Evolutionary conservation across 1,140 invertebrate genomes (phyloP), one percentile per base, ranked within the genome.

Genomic region (Himalopsyche phryganea): DNA sequence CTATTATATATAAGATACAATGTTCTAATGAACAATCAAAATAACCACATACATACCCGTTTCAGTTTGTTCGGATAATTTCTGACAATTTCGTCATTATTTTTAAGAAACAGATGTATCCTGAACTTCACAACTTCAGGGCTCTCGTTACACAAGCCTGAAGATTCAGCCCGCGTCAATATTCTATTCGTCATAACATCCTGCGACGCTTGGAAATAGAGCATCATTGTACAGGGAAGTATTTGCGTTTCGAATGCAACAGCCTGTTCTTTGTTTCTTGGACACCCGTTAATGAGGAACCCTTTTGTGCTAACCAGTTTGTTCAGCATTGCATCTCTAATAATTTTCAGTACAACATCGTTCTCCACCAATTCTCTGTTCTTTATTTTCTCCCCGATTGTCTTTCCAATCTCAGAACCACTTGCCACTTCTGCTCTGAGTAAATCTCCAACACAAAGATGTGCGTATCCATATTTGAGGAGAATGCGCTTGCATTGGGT

Each of bases 341-440:
- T 71, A 23, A 77, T 63, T 28, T 28, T 28, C 23, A 28, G 9
- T 9, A 72, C 70, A 48, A 69, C 62, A 23, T 76, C 69, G 59
- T 62, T 56, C 41, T 77, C 52, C 74, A 79, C 77, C 48, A 69
- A 68, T 61, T 77, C 75, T 65, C 77, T 79, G 38, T 78, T 71
- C 35, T 3, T 9, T 9, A 28, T 28, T 28, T 28, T 28, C 4
- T 28, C 23, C 40, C 76, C 71, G 42, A 78, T 69, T 47, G 69
- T 72, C 45, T 71, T 17, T 75, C 75, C 71, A 9, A 9, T 28
- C 23, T 28, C 23, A 3, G 49, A 35, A 6, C 2, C 13, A 36
- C 9, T 40, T 10, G 6, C 13, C 11, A 1, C 66, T 66, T 13
- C 72, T 58, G 15, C 76, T 66, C 61, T 3, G 9, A 28, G 23